Evolutionary conservation across 2,113 vertebrate genomes (phyloP).

Genomic region (Benitochromis conjunctus): DNA sequence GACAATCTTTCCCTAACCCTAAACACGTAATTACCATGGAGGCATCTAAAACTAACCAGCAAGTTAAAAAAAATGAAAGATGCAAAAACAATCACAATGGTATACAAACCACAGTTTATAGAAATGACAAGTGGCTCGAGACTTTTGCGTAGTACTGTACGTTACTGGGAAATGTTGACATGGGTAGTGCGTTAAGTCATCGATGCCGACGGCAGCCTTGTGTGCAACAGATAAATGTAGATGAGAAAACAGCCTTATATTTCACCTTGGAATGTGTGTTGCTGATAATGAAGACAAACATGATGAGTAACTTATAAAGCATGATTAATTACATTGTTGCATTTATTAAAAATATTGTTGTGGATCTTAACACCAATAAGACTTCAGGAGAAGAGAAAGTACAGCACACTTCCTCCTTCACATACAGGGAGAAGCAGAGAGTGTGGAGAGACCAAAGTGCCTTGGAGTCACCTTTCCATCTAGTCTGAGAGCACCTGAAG

Average conservation of each 20-base stretch:
- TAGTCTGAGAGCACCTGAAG: background rate
- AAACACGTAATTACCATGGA: accelerated
- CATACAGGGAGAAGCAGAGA: background rate
- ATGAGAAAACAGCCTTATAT: background rate
- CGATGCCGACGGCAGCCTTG: background rate
- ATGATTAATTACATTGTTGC: background rate
- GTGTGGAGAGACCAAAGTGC: background rate
- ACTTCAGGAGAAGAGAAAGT: background rate
- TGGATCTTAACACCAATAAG: background rate
- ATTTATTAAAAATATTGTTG: background rate
- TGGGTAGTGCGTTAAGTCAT: background rate
- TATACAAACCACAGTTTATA: background rate
- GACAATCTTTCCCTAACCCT: background rate
- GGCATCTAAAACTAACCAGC: background rate
- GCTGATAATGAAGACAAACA: background rate
- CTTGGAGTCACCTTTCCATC: background rate
- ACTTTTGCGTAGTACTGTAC: background rate
- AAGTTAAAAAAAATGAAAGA: background rate
- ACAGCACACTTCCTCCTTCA: background rate
- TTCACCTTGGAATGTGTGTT: background rate
- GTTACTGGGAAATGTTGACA: background rate
- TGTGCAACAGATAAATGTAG: background rate
- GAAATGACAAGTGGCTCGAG: background rate
- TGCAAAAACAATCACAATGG: background rate
- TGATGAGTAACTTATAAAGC: background rate